These are phyloP conservation scores for Muricea muricata DNA, from an alignment of 92 coral and sea anemone genomes.

Conservation along the genomic window DNA sequence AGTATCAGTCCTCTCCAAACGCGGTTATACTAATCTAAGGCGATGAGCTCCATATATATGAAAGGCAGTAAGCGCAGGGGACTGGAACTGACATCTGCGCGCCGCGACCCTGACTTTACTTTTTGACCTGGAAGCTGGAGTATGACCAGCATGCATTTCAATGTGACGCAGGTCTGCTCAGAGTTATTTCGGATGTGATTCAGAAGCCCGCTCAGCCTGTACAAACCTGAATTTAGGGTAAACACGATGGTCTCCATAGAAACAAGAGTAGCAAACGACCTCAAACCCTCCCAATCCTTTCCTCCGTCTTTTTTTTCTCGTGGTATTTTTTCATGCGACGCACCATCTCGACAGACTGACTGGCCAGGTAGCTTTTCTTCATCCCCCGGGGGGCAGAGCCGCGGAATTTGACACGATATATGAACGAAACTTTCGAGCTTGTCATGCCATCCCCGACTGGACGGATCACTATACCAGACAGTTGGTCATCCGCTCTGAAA, in stretches of 20 bases:
- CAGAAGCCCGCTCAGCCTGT: not conserved
- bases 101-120: no score
- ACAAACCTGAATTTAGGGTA: not conserved
- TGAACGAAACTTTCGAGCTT: constrained; percentile 85
- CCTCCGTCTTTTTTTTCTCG: constrained; percentile 40
- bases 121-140: no score
- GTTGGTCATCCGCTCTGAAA: constrained; percentile 79
- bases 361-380: constrained; percentile 84
- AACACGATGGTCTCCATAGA: not conserved
- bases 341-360: constrained; percentile 80
- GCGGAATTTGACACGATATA: constrained; percentile 84
- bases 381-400: constrained; percentile 88
- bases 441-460: constrained; percentile 89
- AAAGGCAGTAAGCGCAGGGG: no score
- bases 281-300: constrained; percentile 30
- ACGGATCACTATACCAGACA: constrained; percentile 85
- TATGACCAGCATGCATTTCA: no score
- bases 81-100: no score
- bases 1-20: no score
- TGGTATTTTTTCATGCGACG: constrained; percentile 84
- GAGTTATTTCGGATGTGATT: no score
- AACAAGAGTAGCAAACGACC: not conserved
- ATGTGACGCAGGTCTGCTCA: no score
- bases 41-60: no score
- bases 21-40: no score